phyloP scores from a whole-genome alignment of 2,113 vertebrate genomes.

The Heloderma charlesbogerti region DNA sequence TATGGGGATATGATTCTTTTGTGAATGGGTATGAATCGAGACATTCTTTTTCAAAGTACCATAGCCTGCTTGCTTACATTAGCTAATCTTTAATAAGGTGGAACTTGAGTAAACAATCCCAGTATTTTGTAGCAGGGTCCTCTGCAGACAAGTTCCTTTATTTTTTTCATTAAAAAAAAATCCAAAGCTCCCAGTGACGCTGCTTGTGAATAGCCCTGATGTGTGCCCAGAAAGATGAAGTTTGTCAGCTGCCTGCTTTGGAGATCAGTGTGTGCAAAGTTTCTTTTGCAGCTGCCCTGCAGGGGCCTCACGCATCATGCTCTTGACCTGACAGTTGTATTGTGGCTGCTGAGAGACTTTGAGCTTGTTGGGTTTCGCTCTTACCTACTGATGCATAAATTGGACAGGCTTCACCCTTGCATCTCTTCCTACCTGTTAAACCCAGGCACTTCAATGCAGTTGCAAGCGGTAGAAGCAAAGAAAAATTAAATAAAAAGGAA shows the following conservation, averaged over 20 bases:
- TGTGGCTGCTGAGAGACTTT: constrained; percentile 6
- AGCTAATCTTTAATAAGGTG: not conserved
- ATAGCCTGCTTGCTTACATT: constrained; percentile 23
- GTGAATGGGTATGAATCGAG: constrained; percentile 62
- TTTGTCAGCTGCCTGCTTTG: constrained; percentile 67
- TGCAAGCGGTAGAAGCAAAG: rapidly evolving
- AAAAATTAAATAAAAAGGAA: constrained; percentile 27
- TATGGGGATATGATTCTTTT: constrained; percentile 66
- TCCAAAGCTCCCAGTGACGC: constrained; percentile 19
- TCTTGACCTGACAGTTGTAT: constrained; percentile 73
- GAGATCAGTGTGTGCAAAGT: constrained; percentile 66
- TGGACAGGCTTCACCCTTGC: constrained; percentile 37
- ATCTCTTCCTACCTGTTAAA: constrained; percentile 17
- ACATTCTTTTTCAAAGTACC: constrained; percentile 38
- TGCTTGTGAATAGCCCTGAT: constrained; percentile 24
- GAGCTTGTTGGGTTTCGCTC: constrained; percentile 2
- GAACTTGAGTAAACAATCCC: constrained; percentile 3
- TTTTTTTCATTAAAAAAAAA: not conserved
- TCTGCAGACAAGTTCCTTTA: not conserved
- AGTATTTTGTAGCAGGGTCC: not conserved
- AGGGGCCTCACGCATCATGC: constrained; percentile 64
- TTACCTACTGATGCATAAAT: constrained; percentile 29
- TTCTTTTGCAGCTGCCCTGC: constrained; percentile 73
- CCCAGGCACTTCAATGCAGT: not conserved
- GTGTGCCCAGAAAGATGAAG: constrained; percentile 37